Base-by-base conservation (phyloP, 2,797 vertebrate genomes). In the Peromyscus attwateri region DNA sequence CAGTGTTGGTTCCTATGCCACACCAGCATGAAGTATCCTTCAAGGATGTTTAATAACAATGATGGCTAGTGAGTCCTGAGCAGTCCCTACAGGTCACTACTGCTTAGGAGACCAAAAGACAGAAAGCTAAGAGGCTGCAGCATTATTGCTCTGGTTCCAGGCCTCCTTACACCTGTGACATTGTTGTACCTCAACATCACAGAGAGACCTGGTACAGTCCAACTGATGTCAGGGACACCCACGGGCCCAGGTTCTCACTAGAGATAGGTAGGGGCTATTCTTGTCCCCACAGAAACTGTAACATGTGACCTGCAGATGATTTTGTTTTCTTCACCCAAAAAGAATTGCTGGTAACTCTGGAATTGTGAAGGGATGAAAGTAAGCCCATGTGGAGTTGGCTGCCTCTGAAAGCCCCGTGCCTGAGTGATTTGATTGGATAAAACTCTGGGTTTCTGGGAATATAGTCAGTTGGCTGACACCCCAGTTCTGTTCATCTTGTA, bases 1-100 rank as follows among this genome's bases (percentile, higher is more conserved):
- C 25, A 4, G 40, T 4, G 21, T 2, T 19, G 27, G 6, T 76
- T 62, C 73, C 7, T 19, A 13, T 5, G 34, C 29, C 71, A 7
- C 0, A 66, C 43, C 64, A 57, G 62, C 5, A 19, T 29, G 71
- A 84, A 76, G 60, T 3, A 23, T 60, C 87, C 81, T 80, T 90
- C 66, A 40, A 31, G 4, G 5, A 23, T 52, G 34, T 57, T 46
- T 6, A 40, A 64, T 52, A n/a, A 57, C 21, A 2, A 4, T 5
- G 57, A 2, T 0, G 2, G 34, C 68, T 79, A 7, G 14, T 1
- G 1, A n/a, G 10, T 19, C 1, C 17, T 13, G 52, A 91, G 52
- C 64, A n/a, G 60, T 71, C 88, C 46, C 60, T 37, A 1, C 4
- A 34, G 46, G 31, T 68, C 71, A 6, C 57, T 60, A 3, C 60